Evolutionary conservation across 2,113 vertebrate genomes (phyloP).

Genomic region (Casuarius casuarius): DNA sequence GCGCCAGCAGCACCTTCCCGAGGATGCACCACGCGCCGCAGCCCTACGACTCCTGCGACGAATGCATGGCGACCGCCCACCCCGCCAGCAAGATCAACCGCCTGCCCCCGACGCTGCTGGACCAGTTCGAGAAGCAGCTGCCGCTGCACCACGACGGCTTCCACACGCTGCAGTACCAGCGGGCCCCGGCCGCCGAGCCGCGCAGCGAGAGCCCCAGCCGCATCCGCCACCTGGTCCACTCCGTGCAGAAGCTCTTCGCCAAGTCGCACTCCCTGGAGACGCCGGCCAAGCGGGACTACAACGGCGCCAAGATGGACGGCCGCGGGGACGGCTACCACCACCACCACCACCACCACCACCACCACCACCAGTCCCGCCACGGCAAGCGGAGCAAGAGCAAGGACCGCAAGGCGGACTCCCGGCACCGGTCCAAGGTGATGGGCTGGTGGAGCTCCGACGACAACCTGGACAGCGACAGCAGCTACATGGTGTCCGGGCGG

Average conservation of each 20-base stretch:
- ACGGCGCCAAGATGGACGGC: slow-evolving; percentile 90
- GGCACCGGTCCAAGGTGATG: slow-evolving; percentile 90
- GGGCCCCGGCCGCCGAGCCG: slow-evolving; percentile 85
- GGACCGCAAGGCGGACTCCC: slow-evolving; percentile 84
- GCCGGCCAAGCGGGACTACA: slow-evolving; percentile 92
- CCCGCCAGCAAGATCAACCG: slow-evolving; percentile 91
- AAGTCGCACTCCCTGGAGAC: slow-evolving; percentile 98
- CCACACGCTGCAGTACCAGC: slow-evolving; percentile 96
- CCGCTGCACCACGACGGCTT: slow-evolving; percentile 98
- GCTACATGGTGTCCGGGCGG: slow-evolving; percentile 86
- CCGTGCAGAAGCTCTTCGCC: slow-evolving; percentile 97
- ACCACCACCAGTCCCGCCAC: slow-evolving; percentile 88
- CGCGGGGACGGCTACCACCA: slow-evolving; percentile 86
- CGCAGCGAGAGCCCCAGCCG: slow-evolving; percentile 97
- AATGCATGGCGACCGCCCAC: slow-evolving; percentile 88
- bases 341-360: slow-evolving; percentile 87
- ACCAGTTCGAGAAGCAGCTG: slow-evolving; percentile 97
- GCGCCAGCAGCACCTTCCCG: slow-evolving; percentile 92
- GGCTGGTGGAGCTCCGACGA: slow-evolving; percentile 99
- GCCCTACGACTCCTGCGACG: slow-evolving; percentile 94
- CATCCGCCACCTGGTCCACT: slow-evolving; percentile 97
- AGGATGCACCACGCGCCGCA: slow-evolving; percentile 91
- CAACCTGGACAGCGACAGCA: slow-evolving; percentile 98
- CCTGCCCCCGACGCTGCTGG: slow-evolving; percentile 91
- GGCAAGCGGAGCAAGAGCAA: slow-evolving; percentile 93